Conservation (phyloP, 2,888 invertebrate species). For the Apamea monoglypha region DNA sequence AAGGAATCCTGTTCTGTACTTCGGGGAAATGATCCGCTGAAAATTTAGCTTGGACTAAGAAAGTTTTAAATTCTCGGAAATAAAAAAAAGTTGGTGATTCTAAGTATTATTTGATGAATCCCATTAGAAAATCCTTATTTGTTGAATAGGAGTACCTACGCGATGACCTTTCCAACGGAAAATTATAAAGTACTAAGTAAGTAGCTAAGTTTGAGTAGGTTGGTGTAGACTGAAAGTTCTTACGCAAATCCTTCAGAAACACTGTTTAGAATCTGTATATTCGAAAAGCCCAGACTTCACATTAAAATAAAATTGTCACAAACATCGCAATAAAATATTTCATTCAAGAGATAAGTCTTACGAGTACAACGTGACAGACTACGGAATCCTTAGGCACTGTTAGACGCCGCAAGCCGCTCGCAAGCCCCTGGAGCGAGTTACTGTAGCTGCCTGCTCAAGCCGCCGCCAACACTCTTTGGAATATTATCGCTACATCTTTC, state of each 20-base stretch:
- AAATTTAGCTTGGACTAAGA: background rate
- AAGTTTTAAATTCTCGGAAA: background rate
- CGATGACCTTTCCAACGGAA: background rate
- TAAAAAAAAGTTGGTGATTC: background rate
- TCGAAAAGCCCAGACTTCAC: background rate
- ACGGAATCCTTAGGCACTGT: background rate
- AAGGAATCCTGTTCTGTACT: slow-evolving; percentile 55
- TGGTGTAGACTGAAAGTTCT: background rate
- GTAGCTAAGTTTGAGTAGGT: background rate
- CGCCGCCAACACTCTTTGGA: slow-evolving; percentile 26
- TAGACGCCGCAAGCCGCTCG: slow-evolving; percentile 13
- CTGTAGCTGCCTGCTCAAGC: background rate
- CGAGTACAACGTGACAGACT: slow-evolving; percentile 21
- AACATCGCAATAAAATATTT: slow-evolving; percentile 10
- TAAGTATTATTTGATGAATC: background rate
- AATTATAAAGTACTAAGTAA: background rate
- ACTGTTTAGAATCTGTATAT: background rate
- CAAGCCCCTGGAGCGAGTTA: slow-evolving; percentile 21
- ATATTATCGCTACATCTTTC: slow-evolving; percentile 40
- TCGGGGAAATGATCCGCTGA: slow-evolving; percentile 62
- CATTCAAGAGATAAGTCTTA: slow-evolving; percentile 1
- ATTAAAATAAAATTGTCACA: slow-evolving; percentile 7
- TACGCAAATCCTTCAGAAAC: background rate
- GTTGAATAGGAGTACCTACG: background rate
- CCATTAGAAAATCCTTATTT: background rate